Percentiles rank a stretch among this genome's conserved stretches.
These are phyloP conservation scores for Tachysurus vachellii DNA, from an alignment of 2,113 vertebrate species.

Conservation along the genomic window DNA sequence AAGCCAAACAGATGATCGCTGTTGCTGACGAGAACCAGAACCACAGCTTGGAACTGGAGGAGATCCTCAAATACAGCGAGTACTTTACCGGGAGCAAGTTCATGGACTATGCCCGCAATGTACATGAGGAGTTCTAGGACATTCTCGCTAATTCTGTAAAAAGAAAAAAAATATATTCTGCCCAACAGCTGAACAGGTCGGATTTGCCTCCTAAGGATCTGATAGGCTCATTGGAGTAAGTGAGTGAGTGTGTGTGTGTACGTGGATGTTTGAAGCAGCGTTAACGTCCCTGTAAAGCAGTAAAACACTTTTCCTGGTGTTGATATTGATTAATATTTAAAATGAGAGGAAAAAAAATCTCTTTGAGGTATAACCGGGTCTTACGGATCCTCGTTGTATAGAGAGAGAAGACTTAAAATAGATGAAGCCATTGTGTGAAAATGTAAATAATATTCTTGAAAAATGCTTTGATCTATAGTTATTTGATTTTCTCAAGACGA, in stretches of 20 bases:
- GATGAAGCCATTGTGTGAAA: neutral
- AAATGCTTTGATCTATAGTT: slow-evolving; percentile 33
- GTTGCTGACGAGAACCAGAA: slow-evolving; percentile 97
- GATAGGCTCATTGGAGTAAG: slow-evolving; percentile 34
- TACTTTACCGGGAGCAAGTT: slow-evolving; percentile 98
- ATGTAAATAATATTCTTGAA: slow-evolving; percentile 45
- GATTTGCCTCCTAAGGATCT: neutral
- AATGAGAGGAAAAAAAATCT: slow-evolving; percentile 55
- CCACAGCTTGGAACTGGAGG: slow-evolving; percentile 86
- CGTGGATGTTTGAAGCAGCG: neutral
- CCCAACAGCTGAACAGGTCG: neutral
- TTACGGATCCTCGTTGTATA: neutral
- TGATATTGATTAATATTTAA: slow-evolving; percentile 59
- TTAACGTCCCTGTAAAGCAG: slow-evolving; percentile 37
- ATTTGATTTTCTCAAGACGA: neutral
- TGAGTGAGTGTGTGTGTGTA: slow-evolving; percentile 11
- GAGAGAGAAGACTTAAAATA: neutral
- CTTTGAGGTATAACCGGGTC: neutral
- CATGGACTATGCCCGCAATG: slow-evolving; percentile 94
- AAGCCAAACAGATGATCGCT: slow-evolving; percentile 97
- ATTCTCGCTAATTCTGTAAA: neutral
- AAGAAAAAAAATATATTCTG: neutral
- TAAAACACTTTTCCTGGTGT: slow-evolving; percentile 30
- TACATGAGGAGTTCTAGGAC: slow-evolving; percentile 94
- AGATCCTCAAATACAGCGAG: slow-evolving; percentile 95